A percentile compares a stretch with the other conserved stretches of the same genome.
Evolutionary conservation across 2,888 invertebrate species (phyloP).

Genomic region (Lacanobia oleracea): DNA sequence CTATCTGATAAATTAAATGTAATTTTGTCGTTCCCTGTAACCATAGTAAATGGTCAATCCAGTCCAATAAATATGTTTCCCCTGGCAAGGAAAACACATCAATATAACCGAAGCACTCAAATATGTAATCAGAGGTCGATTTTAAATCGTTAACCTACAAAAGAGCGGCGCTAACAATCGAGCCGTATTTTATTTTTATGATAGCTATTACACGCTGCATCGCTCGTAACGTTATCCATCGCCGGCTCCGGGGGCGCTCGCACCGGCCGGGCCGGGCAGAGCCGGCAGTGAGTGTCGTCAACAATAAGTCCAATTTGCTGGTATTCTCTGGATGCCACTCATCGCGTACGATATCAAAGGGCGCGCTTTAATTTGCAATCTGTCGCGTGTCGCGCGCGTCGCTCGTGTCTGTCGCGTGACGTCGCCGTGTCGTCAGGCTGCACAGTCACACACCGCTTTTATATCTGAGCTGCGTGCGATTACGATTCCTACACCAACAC

Average conservation of each 20-base stretch:
- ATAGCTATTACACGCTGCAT: slow-evolving; percentile 23
- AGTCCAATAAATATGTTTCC: slow-evolving; percentile 10
- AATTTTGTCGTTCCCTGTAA: slow-evolving; percentile 2
- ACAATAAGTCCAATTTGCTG: slow-evolving; percentile 46
- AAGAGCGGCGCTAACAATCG: slow-evolving; percentile 25
- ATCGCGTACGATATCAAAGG: slow-evolving; percentile 42
- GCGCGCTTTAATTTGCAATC: slow-evolving; percentile 44
- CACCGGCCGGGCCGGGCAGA: not conserved
- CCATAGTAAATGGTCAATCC: slow-evolving; percentile 3
- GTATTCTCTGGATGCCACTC: slow-evolving; percentile 34
- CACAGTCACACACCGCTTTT: not conserved
- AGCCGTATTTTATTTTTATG: slow-evolving; percentile 37
- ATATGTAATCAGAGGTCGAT: slow-evolving; percentile 37
- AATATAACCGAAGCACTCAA: slow-evolving; percentile 17
- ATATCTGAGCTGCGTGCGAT: not conserved
- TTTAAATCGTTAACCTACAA: slow-evolving; percentile 46
- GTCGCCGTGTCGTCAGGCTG: slow-evolving; percentile 2
- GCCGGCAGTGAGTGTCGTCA: slow-evolving; percentile 11
- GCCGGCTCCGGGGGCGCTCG: not conserved
- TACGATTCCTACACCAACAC: not conserved
- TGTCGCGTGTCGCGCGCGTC: slow-evolving; percentile 26
- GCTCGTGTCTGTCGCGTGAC: slow-evolving; percentile 1
- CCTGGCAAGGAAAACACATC: slow-evolving; percentile 17
- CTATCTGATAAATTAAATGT: slow-evolving; percentile 6
- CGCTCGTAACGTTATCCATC: slow-evolving; percentile 29